Evolutionary conservation across 1,140 invertebrate species (phyloP).

Genomic region (Eumeta japonica): DNA sequence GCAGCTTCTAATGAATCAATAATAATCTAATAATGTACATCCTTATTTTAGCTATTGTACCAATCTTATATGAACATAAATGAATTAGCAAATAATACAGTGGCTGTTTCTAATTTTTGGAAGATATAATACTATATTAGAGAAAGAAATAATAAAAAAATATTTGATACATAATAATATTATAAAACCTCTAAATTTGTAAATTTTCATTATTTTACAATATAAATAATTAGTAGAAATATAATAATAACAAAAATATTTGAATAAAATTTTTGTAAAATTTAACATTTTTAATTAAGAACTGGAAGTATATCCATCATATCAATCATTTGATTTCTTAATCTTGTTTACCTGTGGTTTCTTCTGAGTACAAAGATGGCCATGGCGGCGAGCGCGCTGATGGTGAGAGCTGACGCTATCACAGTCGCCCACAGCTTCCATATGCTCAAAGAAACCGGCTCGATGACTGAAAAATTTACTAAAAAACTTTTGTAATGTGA

Average conservation of each 20-base stretch:
- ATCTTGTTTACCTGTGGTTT: slow-evolving; percentile 35
- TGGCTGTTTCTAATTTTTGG: not conserved
- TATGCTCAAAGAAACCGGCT: slow-evolving; percentile 18
- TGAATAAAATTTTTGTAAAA: too few relatives aligned
- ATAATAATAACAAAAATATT: not conserved
- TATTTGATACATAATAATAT: not conserved
- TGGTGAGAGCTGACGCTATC: slow-evolving; percentile 19
- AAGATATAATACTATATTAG: not conserved
- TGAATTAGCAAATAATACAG: too few relatives aligned
- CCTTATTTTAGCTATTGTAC: too few relatives aligned
- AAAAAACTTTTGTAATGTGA: too few relatives aligned
- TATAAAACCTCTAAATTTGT: not conserved
- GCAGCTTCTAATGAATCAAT: too few relatives aligned
- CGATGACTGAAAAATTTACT: slow-evolving; percentile 15
- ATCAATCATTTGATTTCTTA: too few relatives aligned
- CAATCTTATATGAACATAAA: too few relatives aligned
- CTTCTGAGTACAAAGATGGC: slow-evolving; percentile 30
- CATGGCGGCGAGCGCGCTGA: slow-evolving; percentile 18
- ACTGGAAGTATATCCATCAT: too few relatives aligned
- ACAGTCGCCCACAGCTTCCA: slow-evolving; percentile 40
- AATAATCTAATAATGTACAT: too few relatives aligned
- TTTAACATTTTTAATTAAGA: too few relatives aligned
- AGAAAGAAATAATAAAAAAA: not conserved
- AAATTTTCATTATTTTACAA: not conserved
- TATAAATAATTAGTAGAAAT: not conserved